phyloP scores from a whole-genome alignment of 2,888 invertebrate genomes.

The Molorchus minor region DNA sequence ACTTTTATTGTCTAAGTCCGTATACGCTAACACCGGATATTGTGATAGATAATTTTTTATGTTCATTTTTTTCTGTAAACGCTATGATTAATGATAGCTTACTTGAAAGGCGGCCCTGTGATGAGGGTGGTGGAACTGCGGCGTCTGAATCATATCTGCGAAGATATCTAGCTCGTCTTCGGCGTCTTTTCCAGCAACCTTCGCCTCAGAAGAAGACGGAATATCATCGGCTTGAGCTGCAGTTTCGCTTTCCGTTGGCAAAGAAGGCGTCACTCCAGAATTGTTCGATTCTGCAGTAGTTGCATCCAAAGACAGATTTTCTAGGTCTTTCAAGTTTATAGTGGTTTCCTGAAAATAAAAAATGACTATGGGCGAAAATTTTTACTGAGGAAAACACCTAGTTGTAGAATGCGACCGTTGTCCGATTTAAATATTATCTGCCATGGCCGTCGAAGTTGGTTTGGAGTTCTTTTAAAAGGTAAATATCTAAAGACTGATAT shows the following conservation, averaged over 20 bases:
- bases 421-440: conserved; percentile 8
- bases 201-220: conserved; percentile 34
- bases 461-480: too few species aligned
- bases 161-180: conserved; percentile 65
- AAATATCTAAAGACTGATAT: too few species aligned
- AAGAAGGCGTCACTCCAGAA: conserved; percentile 13
- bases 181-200: conserved; percentile 48
- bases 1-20: too few species aligned
- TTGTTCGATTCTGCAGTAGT: conserved; percentile 24
- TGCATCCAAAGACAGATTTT: conserved; percentile 48
- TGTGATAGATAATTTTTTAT: neutral
- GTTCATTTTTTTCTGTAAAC: neutral
- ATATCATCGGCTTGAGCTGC: conserved; percentile 26
- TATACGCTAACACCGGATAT: too few species aligned
- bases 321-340: conserved; percentile 55
- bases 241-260: conserved; percentile 28
- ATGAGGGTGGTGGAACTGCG: conserved; percentile 70
- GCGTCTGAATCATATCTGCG: conserved; percentile 72
- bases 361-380: neutral
- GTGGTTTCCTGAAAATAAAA: conserved; percentile 47
- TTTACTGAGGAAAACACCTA: neutral
- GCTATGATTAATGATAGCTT: conserved; percentile 57
- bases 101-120: conserved; percentile 78
- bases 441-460: too few species aligned
- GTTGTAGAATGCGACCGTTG: too few species aligned